Percentiles rank a stretch among this genome's conserved stretches.
These are phyloP conservation scores for Drosophila biarmipes DNA, from an alignment of 1,140 invertebrate species.

Conservation along the genomic window DNA sequence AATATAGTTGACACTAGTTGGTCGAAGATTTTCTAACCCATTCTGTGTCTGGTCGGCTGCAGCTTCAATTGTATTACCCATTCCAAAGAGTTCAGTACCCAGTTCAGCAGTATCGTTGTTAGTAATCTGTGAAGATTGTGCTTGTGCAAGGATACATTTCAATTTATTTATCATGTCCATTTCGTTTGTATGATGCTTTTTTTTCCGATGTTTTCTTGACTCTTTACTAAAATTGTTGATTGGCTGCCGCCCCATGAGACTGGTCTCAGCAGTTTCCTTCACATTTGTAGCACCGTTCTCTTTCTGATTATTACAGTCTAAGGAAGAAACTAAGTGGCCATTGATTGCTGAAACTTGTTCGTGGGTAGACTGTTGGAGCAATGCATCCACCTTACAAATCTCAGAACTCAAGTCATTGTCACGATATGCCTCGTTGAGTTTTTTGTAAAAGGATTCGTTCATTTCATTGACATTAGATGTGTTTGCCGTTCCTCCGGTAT, in stretches of 20 bases:
- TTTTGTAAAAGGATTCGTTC: conserved; percentile 95
- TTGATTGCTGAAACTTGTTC: conserved; percentile 37
- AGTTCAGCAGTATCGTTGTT: neutral
- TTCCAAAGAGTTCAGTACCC: neutral
- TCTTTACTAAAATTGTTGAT: conserved; percentile 44
- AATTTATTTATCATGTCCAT: conserved; percentile 83
- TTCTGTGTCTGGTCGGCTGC: neutral
- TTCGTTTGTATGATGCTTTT: conserved; percentile 79
- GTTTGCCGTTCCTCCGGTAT: conserved; percentile 63
- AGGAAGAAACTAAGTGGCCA: conserved; percentile 32
- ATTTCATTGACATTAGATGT: conserved; percentile 88
- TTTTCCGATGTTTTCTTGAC: conserved; percentile 68
- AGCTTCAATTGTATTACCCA: neutral
- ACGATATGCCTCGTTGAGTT: conserved; percentile 93
- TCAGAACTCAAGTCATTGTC: conserved; percentile 86
- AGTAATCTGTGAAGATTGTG: conserved; percentile 29
- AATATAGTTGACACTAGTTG: conserved; percentile 7
- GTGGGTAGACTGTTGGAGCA: conserved; percentile 55
- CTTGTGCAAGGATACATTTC: conserved; percentile 65
- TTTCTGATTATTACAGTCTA: conserved; percentile 92
- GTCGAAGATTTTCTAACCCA: conserved; percentile 9
- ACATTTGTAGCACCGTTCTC: conserved; percentile 83
- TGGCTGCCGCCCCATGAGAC: neutral
- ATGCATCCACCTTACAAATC: conserved; percentile 66
- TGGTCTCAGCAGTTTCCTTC: neutral